Percentiles rank a stretch among this genome's conserved stretches.
Conservation (phyloP, 2,113 vertebrate species). For the Archilochus colubris region DNA sequence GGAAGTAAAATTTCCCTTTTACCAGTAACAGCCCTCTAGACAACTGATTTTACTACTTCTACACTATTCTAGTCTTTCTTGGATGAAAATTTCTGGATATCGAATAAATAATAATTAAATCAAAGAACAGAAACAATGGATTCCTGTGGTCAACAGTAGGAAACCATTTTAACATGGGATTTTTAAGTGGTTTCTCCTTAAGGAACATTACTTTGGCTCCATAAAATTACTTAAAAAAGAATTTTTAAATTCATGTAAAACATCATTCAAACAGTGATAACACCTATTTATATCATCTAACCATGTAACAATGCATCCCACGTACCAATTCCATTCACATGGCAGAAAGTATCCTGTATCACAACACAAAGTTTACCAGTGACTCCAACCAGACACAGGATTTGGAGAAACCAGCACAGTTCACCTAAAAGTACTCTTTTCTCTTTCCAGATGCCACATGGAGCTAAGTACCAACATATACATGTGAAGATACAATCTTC, state of each 20-base stretch:
- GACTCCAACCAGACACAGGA: background rate
- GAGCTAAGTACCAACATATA: background rate
- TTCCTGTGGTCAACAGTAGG: background rate
- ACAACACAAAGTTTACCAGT: background rate
- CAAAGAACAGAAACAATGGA: background rate
- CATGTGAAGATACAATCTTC: background rate
- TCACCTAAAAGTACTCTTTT: background rate
- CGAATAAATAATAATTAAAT: background rate
- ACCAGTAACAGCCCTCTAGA: background rate
- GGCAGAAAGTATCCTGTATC: background rate
- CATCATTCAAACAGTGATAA: background rate
- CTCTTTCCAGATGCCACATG: background rate
- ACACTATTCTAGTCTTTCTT: background rate
- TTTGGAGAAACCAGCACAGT: background rate
- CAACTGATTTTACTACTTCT: background rate
- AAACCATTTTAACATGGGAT: background rate
- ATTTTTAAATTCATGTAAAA: background rate
- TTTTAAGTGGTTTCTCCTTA: background rate
- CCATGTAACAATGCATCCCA: background rate
- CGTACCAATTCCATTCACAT: background rate
- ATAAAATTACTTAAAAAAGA: background rate
- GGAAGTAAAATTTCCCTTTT: background rate
- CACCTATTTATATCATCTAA: background rate
- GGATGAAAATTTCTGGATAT: background rate
- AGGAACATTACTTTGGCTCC: background rate